Evolutionary conservation across 2,797 vertebrate species (phyloP).

Genomic region (Sebastes hubbsi): DNA sequence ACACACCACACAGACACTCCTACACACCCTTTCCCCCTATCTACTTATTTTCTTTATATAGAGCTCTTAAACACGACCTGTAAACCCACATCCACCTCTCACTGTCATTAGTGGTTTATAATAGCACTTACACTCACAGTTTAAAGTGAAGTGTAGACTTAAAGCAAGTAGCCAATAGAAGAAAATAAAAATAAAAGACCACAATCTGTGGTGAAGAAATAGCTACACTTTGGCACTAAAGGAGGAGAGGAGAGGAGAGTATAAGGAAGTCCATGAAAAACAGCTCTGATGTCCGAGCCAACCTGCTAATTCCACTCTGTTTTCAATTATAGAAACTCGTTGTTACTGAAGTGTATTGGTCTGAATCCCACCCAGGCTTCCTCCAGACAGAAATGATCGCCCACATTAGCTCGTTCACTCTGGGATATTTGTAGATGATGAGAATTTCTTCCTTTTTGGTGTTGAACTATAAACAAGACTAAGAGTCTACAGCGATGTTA

Average conservation of each 20-base stretch:
- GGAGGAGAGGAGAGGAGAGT: neutral
- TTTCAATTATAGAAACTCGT: neutral
- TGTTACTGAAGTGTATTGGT: neutral
- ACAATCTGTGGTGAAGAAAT: constrained; percentile 1
- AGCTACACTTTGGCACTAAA: neutral
- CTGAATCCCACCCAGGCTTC: neutral
- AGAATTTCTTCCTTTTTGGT: neutral
- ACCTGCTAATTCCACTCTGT: neutral
- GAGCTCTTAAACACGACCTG: constrained; percentile 23
- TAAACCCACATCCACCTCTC: constrained; percentile 38
- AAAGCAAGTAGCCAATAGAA: neutral
- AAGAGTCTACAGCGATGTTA: no score
- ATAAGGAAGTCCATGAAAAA: neutral
- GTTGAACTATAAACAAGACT: neutral
- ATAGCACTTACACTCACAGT: constrained; percentile 16
- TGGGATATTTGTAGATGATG: neutral
- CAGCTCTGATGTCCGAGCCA: neutral
- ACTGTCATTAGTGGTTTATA: constrained; percentile 59
- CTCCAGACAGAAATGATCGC: neutral
- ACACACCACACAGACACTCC: constrained; percentile 22
- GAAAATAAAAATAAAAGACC: neutral
- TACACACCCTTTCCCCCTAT: constrained; percentile 38
- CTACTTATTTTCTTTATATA: constrained; percentile 49
- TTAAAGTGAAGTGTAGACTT: constrained; percentile 5
- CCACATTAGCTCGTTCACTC: neutral